A percentile compares a stretch with the other conserved stretches of the same genome.
Conservation (phyloP, 2,888 invertebrate species). For the Rhagophthalmus giganteus region DNA sequence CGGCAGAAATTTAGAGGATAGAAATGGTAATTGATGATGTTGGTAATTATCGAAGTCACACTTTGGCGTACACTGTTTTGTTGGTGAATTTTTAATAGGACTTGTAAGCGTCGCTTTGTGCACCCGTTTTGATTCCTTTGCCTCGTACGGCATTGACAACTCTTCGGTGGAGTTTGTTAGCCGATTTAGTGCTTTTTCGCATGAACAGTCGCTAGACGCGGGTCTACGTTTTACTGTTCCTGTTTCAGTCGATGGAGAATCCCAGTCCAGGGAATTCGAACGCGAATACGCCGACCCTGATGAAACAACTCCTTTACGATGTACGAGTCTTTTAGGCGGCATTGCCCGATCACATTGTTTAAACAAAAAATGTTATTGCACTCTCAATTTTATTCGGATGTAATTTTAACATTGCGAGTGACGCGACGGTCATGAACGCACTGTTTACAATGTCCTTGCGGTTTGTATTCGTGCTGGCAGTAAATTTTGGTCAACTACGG, state of each 20-base stretch:
- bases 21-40: neutral
- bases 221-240: slow-evolving; percentile 73
- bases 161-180: slow-evolving; percentile 7
- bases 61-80: neutral
- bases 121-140: slow-evolving; percentile 1
- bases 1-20: too few species aligned
- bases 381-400: too few species aligned
- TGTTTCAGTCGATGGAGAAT: slow-evolving; percentile 70
- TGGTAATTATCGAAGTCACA: neutral
- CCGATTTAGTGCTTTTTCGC: slow-evolving; percentile 23
- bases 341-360: slow-evolving; percentile 31
- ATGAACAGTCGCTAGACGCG: slow-evolving; percentile 52
- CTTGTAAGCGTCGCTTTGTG: slow-evolving; percentile 18
- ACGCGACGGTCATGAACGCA: too few species aligned
- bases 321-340: slow-evolving; percentile 37
- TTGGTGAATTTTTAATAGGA: slow-evolving; percentile 2
- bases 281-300: slow-evolving; percentile 28
- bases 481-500: slow-evolving; percentile 10
- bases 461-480: slow-evolving; percentile 5
- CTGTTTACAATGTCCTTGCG: slow-evolving; percentile 3
- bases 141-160: neutral
- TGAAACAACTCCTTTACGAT: slow-evolving; percentile 41
- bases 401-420: too few species aligned
- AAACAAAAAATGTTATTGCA: too few species aligned
- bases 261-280: slow-evolving; percentile 66